Evolutionary conservation across 2,797 vertebrate species (phyloP), one percentile per base, ranked within the genome.

Genomic region (Apodemus agrarius): DNA sequence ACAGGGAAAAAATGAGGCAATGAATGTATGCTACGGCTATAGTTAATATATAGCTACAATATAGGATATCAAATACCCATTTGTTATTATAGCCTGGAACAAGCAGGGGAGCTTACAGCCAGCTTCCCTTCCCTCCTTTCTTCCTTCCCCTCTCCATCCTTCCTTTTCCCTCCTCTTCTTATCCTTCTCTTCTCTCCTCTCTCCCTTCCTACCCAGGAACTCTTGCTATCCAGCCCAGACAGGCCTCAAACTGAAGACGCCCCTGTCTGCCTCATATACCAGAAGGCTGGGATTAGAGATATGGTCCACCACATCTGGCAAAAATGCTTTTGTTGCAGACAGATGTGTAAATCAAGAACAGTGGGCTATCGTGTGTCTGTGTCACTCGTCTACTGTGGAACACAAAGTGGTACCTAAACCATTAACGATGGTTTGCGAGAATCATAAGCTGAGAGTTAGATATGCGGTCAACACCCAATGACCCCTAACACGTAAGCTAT

Each of bases 21-120:
- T 1, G 4, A 49, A 14, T 1, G 0, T 11, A 4, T 8, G 34
- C 0, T 11, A 57, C 1, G 7, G 16, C 49, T 78, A 3, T 26
- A 34, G 54, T 10, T 37, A 22, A 26, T 3, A n/a, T 9, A 69
- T 69, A 69, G 16, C 34, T 69, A 69, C 67, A 69, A 9, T 37
- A 72, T 72, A 72, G 21, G 9, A 21, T 21, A 72, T 37, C 69
- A 72, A 72, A 72, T 72, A 26, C 54, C 26, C 69, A 19, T 11
- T 5, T 24, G 3, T 6, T 24, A 17, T 57, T 26, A n/a, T 0
- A 52, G 90, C 24, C 75, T 26, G 34, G 90, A 10, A 34, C 40
- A 2, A 43, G 0, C 1, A 0, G 1, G 26, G 13, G 12, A 1
- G 34, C 82, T 4, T 1, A 24, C 34, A 3, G 10, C 9, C n/a